Evolutionary conservation across 92 coral and sea anemone species (phyloP), one percentile per base, ranked within the genome.

Genomic region (Phenganax subtilis): DNA sequence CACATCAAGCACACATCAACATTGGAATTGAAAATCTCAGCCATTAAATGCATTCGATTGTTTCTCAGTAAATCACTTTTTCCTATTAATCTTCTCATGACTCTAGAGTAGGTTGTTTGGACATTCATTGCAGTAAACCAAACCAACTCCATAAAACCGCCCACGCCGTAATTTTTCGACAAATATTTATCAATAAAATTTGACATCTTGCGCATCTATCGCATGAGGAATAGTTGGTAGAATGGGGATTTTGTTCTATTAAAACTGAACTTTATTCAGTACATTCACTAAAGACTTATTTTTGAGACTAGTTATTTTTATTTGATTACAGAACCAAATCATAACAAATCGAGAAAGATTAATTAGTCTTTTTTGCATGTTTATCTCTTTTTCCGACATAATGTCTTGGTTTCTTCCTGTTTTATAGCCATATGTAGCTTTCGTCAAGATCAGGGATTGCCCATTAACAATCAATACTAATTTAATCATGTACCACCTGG

Each of bases 41-140:
- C 47, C 47, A 37, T 20, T 20, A 20, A 20, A 20, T 20, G 25
- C 25, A 20, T 37, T 37, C 47, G 47, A 20, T 20, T 20, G 25
- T 20, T 37, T 37, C 2, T 5, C 47, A 37, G 3, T 37, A 37
- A 1, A 37, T 5, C 47, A 37, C 2, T 37, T 37, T 1, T 37
- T 5, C 47, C 5, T 37, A 30, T 8, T 0, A 30, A 68, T 68
- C 16, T 53, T 30, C 12, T 37, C 14, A 68, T 30, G 31, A 51
- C 70, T 17, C 47, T 37, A 64, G 53, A 76, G 51, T 70, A 57
- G 81, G 81, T 76, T 76, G 81, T 76, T 75, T 76, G n/a, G 53
- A 70, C 70, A 68, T 68, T 76, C 55, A 76, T 29, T 69, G 81
- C 69, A 68, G 29, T 52, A 68, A 68, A 68, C 53, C 10, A 68